These are phyloP conservation scores for Zophobas atratus DNA, from an alignment of 1,140 invertebrate genomes.

Conservation along the genomic window DNA sequence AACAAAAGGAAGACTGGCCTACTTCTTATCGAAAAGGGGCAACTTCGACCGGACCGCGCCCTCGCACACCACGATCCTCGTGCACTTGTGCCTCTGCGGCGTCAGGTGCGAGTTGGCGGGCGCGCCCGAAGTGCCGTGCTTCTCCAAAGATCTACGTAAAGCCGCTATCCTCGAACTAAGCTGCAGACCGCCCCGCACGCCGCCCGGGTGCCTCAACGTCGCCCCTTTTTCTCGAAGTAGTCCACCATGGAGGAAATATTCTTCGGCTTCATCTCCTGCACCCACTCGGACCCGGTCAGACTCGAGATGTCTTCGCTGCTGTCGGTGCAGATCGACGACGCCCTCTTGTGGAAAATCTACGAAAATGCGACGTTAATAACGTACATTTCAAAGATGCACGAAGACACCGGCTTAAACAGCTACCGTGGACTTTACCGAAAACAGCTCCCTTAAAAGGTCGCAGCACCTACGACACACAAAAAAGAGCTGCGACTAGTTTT, in stretches of 20 bases:
- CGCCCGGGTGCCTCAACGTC: conserved; percentile 59
- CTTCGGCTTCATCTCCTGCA: conserved; percentile 71
- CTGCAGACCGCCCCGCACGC: conserved; percentile 58
- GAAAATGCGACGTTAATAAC: too few relatives aligned
- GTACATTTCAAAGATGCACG: too few relatives aligned
- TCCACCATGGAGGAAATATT: conserved; percentile 91
- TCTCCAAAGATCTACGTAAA: conserved; percentile 61
- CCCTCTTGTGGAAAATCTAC: conserved; percentile 72
- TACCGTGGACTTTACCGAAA: too few relatives aligned
- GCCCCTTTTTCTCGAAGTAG: conserved; percentile 85
- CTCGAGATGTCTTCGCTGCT: conserved; percentile 89
- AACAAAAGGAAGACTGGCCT: conserved; percentile 55
- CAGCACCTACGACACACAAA: too few relatives aligned
- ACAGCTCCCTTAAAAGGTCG: too few relatives aligned
- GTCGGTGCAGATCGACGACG: conserved; percentile 89
- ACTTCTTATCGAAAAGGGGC: conserved; percentile 88
- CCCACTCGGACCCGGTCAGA: conserved; percentile 82
- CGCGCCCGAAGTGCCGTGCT: conserved; percentile 55
- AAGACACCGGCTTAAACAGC: too few relatives aligned
- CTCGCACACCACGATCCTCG: conserved; percentile 81
- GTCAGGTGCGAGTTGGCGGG: conserved; percentile 63
- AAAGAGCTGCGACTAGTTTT: too few relatives aligned
- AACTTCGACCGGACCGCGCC: conserved; percentile 88
- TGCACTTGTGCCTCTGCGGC: conserved; percentile 62
- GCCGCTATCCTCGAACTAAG: conserved; percentile 63